Base-by-base conservation (phyloP, 2,797 vertebrate genomes). In the Cephalopachus bancanus region DNA sequence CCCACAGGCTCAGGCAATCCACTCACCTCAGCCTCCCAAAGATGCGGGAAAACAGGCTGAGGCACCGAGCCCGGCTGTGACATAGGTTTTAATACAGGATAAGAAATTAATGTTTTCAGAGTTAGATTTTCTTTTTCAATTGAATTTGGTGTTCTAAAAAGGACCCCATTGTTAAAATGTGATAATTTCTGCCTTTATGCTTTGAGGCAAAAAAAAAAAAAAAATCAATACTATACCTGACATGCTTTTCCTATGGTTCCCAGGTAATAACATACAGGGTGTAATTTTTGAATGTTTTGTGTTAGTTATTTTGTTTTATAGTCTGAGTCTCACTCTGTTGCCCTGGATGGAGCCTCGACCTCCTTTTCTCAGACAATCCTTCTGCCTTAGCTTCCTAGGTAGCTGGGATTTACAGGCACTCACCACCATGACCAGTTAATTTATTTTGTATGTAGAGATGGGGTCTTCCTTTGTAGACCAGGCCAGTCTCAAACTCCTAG, bases 21-120 rank as follows among this genome's bases (percentile, higher is more conserved):
- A n/a, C n/a, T n/a, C n/a, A n/a, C n/a, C n/a, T n/a, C n/a, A n/a
- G n/a, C n/a, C n/a, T n/a, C n/a, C n/a, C n/a, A n/a, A n/a, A n/a
- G n/a, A n/a, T n/a, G n/a, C n/a, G n/a, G n/a, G n/a, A n/a, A n/a
- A n/a, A n/a, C n/a, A n/a, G n/a, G n/a, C n/a, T n/a, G n/a, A n/a
- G n/a, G n/a, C n/a, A n/a, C n/a, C n/a, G n/a, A n/a, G n/a, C n/a
- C n/a, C n/a, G n/a, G n/a, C n/a, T n/a, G n/a, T n/a, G n/a, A n/a
- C 22, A 1, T 51, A 79, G 4, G 9, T 67, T 96, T 86, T 93
- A 53, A 78, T 5, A 60, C 75, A 91, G 1, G 9, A 84, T 30
- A 87, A 84, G 8, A 72, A 81, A 95, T 30, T 64, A 30, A 14
- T 64, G 80, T 93, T 93, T 85, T 65, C 49, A 92, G 22, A 49